These are phyloP conservation scores for Serripes groenlandicus DNA, from an alignment of 2,888 invertebrate species.

Conservation along the genomic window DNA sequence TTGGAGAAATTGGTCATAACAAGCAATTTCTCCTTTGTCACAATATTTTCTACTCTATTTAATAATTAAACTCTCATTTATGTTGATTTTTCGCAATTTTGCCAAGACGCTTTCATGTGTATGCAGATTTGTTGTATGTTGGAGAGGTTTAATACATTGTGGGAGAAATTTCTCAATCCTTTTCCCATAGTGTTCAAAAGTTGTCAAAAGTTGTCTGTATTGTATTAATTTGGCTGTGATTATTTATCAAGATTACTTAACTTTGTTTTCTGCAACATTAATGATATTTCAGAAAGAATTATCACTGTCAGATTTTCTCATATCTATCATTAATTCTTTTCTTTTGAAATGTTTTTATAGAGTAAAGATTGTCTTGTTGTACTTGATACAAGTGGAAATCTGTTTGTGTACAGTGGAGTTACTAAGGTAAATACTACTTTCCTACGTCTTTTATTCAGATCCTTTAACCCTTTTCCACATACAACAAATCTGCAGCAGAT, in stretches of 20 bases:
- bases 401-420: constrained; percentile 94
- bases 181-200: too few relatives aligned
- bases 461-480: background rate
- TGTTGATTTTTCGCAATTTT: too few relatives aligned
- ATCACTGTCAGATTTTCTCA: too few relatives aligned
- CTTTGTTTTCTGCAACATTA: too few relatives aligned
- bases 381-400: constrained; percentile 92
- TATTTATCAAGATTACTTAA: too few relatives aligned
- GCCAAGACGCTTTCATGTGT: too few relatives aligned
- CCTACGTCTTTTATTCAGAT: background rate
- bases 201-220: background rate
- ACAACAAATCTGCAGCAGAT: background rate
- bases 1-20: background rate
- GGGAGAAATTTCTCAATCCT: too few relatives aligned
- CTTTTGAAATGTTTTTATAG: constrained; percentile 83
- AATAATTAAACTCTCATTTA: too few relatives aligned
- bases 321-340: too few relatives aligned
- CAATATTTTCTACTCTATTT: background rate
- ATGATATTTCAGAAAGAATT: too few relatives aligned
- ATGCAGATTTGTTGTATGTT: too few relatives aligned
- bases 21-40: background rate
- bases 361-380: constrained; percentile 93
- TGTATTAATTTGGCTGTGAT: background rate
- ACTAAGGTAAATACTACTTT: constrained; percentile 88
- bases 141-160: too few relatives aligned